phyloP scores from a whole-genome alignment of 2,888 invertebrate genomes.

The Antitype chi region DNA sequence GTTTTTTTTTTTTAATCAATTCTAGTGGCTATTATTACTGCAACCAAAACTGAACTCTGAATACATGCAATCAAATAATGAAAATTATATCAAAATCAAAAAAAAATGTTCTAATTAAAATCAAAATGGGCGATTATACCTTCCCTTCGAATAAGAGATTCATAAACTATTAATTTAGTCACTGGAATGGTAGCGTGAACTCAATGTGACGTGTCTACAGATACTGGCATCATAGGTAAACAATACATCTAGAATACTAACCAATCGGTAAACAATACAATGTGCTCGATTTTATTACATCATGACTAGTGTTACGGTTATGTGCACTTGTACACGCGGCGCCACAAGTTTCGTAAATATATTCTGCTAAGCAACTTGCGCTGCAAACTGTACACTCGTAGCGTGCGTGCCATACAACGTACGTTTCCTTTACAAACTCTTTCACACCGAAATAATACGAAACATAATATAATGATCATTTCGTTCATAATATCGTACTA shows the following conservation, averaged over 20 bases:
- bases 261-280: slow-evolving; percentile 50
- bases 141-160: slow-evolving; percentile 56
- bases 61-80: not conserved
- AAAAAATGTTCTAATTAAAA: slow-evolving; percentile 15
- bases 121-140: slow-evolving; percentile 29
- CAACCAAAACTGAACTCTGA: not conserved
- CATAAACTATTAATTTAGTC: slow-evolving; percentile 46
- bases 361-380: slow-evolving; percentile 31
- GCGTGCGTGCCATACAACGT: slow-evolving; percentile 45
- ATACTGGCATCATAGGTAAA: slow-evolving; percentile 51
- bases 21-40: not conserved
- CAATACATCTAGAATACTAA: slow-evolving; percentile 55
- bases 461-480: slow-evolving; percentile 50
- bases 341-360: slow-evolving; percentile 55
- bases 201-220: slow-evolving; percentile 15
- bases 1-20: not conserved
- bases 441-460: slow-evolving; percentile 61
- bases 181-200: slow-evolving; percentile 55
- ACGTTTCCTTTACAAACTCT: slow-evolving; percentile 45
- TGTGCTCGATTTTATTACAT: slow-evolving; percentile 73
- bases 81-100: slow-evolving; percentile 10
- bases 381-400: slow-evolving; percentile 46
- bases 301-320: slow-evolving; percentile 85
- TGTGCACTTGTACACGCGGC: slow-evolving; percentile 76
- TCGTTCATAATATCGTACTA: slow-evolving; percentile 55